Percentiles rank a stretch among this genome's conserved stretches.
Conservation (phyloP, 2,797 vertebrate genomes). For the Dermochelys coriacea region DNA sequence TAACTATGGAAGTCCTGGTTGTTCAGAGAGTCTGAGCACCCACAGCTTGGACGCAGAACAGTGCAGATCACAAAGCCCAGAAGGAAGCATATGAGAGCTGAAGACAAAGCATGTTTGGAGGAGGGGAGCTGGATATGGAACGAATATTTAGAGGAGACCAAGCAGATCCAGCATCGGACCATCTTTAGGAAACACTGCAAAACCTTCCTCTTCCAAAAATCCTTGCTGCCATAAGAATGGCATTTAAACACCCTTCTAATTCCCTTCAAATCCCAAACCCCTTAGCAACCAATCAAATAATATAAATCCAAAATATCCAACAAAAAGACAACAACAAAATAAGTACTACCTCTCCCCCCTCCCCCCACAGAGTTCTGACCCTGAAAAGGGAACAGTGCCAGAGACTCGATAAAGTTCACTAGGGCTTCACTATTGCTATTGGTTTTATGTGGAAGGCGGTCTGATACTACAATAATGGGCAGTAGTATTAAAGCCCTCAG, state of each 20-base stretch:
- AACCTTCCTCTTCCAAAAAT: background rate
- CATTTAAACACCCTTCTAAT: background rate
- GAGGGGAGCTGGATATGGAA: fast-evolving
- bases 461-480: background rate
- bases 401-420: background rate
- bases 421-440: background rate
- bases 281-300: background rate
- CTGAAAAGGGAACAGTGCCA: background rate
- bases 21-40: background rate
- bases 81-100: background rate
- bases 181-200: background rate
- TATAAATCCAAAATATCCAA: fast-evolving
- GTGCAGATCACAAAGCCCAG: background rate
- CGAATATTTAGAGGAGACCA: background rate
- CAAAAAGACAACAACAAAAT: background rate
- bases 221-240: background rate
- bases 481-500: background rate
- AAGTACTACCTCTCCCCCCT: fast-evolving
- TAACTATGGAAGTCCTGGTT: fast-evolving
- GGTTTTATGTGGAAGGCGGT: fast-evolving
- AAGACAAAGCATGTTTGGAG: background rate
- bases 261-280: background rate
- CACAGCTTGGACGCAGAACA: background rate
- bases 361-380: background rate
- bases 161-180: background rate